Evolutionary conservation across 2,888 invertebrate species (phyloP), one percentile per base, ranked within the genome.

Genomic region (Zygothrica quintamaculata): DNA sequence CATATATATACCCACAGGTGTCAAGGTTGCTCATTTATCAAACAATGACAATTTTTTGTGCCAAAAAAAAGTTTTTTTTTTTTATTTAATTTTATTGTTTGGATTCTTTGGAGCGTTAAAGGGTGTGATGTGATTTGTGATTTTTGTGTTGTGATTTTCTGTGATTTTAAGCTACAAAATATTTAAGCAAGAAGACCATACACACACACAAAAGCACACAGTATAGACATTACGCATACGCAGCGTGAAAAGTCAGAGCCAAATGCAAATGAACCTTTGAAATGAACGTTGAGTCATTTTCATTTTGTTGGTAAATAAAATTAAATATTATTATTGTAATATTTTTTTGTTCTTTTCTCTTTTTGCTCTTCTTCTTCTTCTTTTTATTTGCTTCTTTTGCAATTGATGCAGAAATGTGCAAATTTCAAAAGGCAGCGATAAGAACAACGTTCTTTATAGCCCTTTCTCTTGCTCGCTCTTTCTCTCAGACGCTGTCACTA

Each of bases 331-430:
- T n/a, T n/a, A n/a, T n/a, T n/a, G n/a, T n/a, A n/a, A n/a, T n/a
- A n/a, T n/a, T n/a, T n/a, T n/a, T n/a, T n/a, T n/a, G n/a, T n/a
- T n/a, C n/a, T n/a, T n/a, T n/a, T n/a, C n/a, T n/a, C n/a, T n/a
- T n/a, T n/a, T n/a, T n/a, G n/a, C n/a, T n/a, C n/a, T n/a, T n/a
- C n/a, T n/a, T n/a, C 26, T 5, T 37, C 22, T 46, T 42, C 3
- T 22, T 22, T 22, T 22, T 22, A 22, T 22, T 22, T n/a, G n/a
- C n/a, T n/a, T n/a, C n/a, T n/a, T 62, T 71, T 77, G 87, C 84
- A 85, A 79, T 65, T 88, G 88, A 85, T 81, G 85, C 85, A 78
- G 77, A 82, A 88, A 85, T 75, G 85, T 87, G 88, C 56, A 66
- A 88, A 85, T 88, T 87, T 53, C 64, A 68, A 55, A 60, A 72